phyloP scores from a whole-genome alignment of 1,140 invertebrate species.

The Temnothorax curvispinosus region DNA sequence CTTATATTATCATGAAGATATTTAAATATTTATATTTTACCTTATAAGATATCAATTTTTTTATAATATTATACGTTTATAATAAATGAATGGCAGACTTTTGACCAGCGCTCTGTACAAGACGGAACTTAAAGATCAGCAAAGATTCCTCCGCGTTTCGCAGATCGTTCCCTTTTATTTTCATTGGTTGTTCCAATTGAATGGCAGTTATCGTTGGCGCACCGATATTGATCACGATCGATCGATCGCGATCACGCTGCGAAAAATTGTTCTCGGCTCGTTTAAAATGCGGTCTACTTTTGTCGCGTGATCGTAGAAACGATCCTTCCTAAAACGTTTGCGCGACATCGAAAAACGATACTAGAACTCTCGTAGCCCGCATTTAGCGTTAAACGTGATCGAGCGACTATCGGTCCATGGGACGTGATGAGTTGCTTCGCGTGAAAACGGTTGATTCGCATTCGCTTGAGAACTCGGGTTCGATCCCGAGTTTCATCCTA shows the following conservation, averaged over 20 bases:
- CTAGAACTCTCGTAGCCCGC: not conserved
- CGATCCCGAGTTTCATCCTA: too few relatives aligned
- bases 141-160: not conserved
- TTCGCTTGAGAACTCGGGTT: too few relatives aligned
- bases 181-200: slow-evolving; percentile 47
- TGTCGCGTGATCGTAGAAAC: not conserved
- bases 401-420: not conserved
- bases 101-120: slow-evolving; percentile 8
- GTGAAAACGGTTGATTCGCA: too few relatives aligned
- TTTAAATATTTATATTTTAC: not conserved
- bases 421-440: not conserved
- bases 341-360: slow-evolving; percentile 3
- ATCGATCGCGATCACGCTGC: slow-evolving; percentile 32
- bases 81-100: slow-evolving; percentile 1
- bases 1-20: not conserved
- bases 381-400: slow-evolving; percentile 26
- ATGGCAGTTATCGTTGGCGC: slow-evolving; percentile 55
- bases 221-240: not conserved
- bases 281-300: slow-evolving; percentile 26
- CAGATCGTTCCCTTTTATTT: slow-evolving; percentile 4
- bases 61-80: not conserved
- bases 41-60: not conserved
- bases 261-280: slow-evolving; percentile 8
- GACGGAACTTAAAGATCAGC: slow-evolving; percentile 27
- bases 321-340: slow-evolving; percentile 4